These are phyloP conservation scores for Drosophila nebulosa DNA, from an alignment of 1,140 invertebrate genomes.

Conservation along the genomic window DNA sequence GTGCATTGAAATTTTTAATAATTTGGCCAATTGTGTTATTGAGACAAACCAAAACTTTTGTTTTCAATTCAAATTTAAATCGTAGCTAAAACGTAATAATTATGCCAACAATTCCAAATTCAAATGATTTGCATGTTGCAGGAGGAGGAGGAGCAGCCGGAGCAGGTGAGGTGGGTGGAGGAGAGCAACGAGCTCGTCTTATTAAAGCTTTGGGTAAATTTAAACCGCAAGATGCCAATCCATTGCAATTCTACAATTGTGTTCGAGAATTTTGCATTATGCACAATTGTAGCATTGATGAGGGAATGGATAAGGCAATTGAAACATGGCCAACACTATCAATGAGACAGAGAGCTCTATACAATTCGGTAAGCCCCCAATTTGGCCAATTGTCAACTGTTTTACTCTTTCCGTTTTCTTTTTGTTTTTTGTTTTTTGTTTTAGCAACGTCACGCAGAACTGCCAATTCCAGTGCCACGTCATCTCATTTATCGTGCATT, in stretches of 20 bases:
- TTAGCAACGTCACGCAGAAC: slow-evolving; percentile 45
- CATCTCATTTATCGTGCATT: slow-evolving; percentile 56
- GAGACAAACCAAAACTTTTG: not conserved
- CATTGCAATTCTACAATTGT: slow-evolving; percentile 63
- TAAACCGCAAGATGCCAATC: slow-evolving; percentile 39
- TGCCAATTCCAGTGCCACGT: slow-evolving; percentile 58
- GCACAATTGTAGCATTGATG: slow-evolving; percentile 64
- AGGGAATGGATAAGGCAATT: slow-evolving; percentile 46
- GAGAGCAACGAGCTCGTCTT: slow-evolving; percentile 30
- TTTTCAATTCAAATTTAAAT: not conserved
- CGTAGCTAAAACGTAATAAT: not conserved
- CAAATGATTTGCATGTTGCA: not conserved
- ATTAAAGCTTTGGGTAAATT: slow-evolving; percentile 43
- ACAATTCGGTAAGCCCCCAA: slow-evolving; percentile 57
- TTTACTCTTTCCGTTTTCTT: not conserved
- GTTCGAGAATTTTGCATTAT: slow-evolving; percentile 60
- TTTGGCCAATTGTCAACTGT: no score
- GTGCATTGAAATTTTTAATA: not conserved
- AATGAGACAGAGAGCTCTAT: slow-evolving; percentile 28
- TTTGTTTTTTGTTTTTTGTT: not conserved
- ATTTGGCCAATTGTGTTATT: not conserved
- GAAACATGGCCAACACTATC: slow-evolving; percentile 27
- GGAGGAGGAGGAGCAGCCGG: no score
- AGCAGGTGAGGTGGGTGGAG: not conserved
- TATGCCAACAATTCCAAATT: not conserved